Base-by-base conservation (phyloP, 2,888 invertebrate genomes). In the Yponomeuta malinellus region DNA sequence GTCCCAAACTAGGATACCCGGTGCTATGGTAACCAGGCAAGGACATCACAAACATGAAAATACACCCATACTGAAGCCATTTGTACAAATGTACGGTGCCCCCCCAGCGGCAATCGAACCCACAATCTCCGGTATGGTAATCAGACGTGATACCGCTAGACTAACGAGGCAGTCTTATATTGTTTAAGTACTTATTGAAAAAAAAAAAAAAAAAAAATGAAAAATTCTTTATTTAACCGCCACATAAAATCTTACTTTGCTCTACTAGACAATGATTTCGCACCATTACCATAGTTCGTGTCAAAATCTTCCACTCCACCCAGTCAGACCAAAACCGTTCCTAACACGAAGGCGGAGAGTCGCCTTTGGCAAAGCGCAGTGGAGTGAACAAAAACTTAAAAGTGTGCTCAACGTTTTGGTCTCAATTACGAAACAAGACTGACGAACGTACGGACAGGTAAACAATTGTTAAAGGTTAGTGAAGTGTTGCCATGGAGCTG, bases 361-460 rank as follows among this genome's bases (percentile, higher is more conserved):
- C 9, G 29, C 31, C 9, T 65, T 33, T 65, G 1, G 31, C 12
- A 2, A 33, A 29, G 65, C 29, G 33, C n/a, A 6, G 31, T 65
- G 12, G 15, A 9, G 12, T 5, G 48, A 59, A 48, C 12, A 23
- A 52, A 69, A 69, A 59, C 29, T 48, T 15, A 2, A 6, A 52
- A 83, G 81, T 76, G 77, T 79, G 76, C 79, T 82, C 74, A 73
- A 81, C 79, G 77, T 81, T 81, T 79, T 48, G 81, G 83, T 83
- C 83, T 81, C 82, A 83, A 85, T 86, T 86, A 85, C 85, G 84
- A 83, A 79, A 86, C 79, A 77, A 76, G 81, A 78, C 52, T 78
- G 76, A 76, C 78, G 76, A 75, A 77, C 76, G 75, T 71, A 69
- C 73, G 71, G 75, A 73, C 77, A 78, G 74, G 78, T 75, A 79